Conservation (phyloP, 1,140 invertebrate genomes). For the Anoplolepis gracilipes region DNA sequence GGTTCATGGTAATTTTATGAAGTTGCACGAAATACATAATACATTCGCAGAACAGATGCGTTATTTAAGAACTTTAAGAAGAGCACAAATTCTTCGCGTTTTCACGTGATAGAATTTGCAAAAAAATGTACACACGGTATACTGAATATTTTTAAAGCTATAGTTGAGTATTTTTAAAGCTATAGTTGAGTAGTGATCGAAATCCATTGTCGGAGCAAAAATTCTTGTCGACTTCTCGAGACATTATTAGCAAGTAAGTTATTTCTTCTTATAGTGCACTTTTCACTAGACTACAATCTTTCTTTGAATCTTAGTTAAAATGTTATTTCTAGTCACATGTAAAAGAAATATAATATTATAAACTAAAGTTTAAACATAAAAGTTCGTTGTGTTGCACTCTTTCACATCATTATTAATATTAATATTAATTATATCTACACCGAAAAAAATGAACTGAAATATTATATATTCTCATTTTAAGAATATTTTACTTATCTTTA, state of each 20-base stretch:
- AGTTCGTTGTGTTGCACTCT: not conserved
- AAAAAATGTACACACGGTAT: not conserved
- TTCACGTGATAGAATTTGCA: not conserved
- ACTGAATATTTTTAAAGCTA: too few relatives aligned
- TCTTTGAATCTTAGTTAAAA: not conserved
- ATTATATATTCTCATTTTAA: too few relatives aligned
- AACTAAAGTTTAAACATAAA: not conserved
- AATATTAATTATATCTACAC: too few relatives aligned
- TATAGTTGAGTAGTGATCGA: not conserved
- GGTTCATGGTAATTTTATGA: conserved; percentile 27
- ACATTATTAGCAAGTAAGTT: conserved; percentile 46
- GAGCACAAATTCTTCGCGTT: not conserved
- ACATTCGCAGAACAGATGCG: too few relatives aligned
- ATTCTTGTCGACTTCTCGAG: conserved; percentile 33
- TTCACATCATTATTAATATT: not conserved
- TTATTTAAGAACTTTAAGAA: not conserved
- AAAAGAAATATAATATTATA: conserved; percentile 13
- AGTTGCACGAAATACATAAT: conserved; percentile 13
- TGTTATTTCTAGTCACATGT: not conserved
- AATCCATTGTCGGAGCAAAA: conserved; percentile 51
- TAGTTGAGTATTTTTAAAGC: conserved; percentile 66
- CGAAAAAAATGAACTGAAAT: too few relatives aligned
- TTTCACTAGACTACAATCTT: not conserved
- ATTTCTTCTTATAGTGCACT: conserved; percentile 21
- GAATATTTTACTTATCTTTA: too few relatives aligned